A percentile compares a stretch with the other conserved stretches of the same genome.
phyloP scores from a whole-genome alignment of 2,888 invertebrate genomes.

The Hyalella azteca region DNA sequence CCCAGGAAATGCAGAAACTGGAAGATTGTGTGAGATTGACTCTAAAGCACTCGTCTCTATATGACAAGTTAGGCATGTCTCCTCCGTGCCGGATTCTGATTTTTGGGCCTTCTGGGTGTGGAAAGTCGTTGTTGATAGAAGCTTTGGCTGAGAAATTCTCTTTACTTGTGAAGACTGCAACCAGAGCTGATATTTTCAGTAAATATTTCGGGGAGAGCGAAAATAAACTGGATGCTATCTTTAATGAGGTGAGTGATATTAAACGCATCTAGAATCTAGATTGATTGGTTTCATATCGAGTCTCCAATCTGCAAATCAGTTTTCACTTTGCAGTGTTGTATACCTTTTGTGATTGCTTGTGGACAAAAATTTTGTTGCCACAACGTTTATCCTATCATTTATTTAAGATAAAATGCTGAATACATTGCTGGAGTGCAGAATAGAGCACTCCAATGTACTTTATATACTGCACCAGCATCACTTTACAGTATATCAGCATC shows the following conservation, averaged over 20 bases:
- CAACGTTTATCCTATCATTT: too few species aligned
- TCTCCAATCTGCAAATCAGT: too few species aligned
- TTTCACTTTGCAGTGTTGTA: too few species aligned
- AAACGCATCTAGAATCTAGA: too few species aligned
- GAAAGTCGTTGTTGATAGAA: constrained; percentile 44
- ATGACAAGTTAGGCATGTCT: constrained; percentile 40
- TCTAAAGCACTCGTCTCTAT: constrained; percentile 40
- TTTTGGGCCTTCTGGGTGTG: constrained; percentile 56
- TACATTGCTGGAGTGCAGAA: too few species aligned
- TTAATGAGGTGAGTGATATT: constrained; percentile 39
- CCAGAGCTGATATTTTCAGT: constrained; percentile 52
- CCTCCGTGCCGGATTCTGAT: constrained; percentile 48
- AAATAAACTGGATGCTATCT: constrained; percentile 48
- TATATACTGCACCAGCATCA: too few species aligned
- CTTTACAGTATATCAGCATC: too few species aligned
- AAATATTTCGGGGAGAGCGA: constrained; percentile 58
- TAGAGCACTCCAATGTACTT: too few species aligned
- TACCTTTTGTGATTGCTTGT: too few species aligned
- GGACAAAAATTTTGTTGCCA: too few species aligned
- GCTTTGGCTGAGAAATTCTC: constrained; percentile 47
- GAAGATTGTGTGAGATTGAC: constrained; percentile 41
- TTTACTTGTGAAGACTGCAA: constrained; percentile 44
- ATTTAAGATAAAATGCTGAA: too few species aligned
- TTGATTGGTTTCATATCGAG: too few species aligned
- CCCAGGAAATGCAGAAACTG: constrained; percentile 23